A percentile compares a stretch with the other conserved stretches of the same genome.
Evolutionary conservation across 2,113 vertebrate genomes (phyloP).

Genomic region (Plecotus auritus): DNA sequence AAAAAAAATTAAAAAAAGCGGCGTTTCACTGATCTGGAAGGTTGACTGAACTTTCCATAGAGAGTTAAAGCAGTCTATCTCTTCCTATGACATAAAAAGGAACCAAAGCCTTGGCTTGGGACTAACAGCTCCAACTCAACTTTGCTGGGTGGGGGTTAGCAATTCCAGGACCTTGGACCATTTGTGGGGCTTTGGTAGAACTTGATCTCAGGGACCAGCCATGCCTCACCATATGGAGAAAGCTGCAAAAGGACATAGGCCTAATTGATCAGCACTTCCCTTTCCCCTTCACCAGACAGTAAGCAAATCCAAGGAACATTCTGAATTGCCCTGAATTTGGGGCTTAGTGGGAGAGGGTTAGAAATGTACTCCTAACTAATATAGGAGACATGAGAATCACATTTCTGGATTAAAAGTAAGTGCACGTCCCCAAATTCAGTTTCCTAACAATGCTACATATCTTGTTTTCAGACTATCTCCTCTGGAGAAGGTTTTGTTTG

Average conservation of each 20-base stretch:
- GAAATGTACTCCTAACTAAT: not conserved
- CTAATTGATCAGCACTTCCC: not conserved
- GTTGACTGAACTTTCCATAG: not conserved
- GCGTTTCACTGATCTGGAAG: not conserved
- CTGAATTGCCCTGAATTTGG: not conserved
- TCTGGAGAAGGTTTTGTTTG: not conserved
- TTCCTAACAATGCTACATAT: not conserved
- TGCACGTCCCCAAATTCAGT: not conserved
- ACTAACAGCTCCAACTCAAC: not conserved
- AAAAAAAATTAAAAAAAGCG: too few relatives aligned
- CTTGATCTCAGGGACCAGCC: not conserved
- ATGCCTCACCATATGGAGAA: not conserved
- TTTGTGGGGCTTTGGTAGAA: not conserved
- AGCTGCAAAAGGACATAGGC: not conserved
- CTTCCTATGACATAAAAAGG: not conserved
- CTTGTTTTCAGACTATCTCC: not conserved
- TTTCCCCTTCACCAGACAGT: not conserved
- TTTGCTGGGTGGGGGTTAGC: not conserved
- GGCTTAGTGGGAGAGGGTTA: not conserved
- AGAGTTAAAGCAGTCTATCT: not conserved
- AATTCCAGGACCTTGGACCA: not conserved
- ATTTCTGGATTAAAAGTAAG: constrained; percentile 33
- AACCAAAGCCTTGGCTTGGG: not conserved
- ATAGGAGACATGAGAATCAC: not conserved
- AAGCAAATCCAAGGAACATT: not conserved